Evolutionary conservation across 2,113 vertebrate genomes (phyloP).

Genomic region (Psettodes erumei): DNA sequence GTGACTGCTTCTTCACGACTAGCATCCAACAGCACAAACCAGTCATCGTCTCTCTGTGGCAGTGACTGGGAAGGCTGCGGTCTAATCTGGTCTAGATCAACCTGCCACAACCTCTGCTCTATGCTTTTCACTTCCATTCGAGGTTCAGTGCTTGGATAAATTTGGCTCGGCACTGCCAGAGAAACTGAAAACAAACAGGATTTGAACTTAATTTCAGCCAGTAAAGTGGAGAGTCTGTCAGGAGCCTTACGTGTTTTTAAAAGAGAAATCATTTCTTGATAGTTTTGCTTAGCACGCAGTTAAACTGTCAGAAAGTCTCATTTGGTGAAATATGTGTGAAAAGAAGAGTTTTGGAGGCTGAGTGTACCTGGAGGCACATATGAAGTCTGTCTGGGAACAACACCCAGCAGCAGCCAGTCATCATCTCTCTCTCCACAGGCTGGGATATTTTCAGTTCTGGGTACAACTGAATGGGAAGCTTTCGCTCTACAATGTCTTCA

Average conservation of each 20-base stretch:
- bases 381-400: constrained; percentile 51
- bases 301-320: neutral
- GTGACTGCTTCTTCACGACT: constrained; percentile 21
- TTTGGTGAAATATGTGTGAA: neutral
- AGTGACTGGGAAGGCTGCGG: constrained; percentile 27
- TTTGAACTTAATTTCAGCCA: neutral
- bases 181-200: constrained; percentile 50
- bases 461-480: constrained; percentile 6
- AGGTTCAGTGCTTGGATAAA: constrained; percentile 37
- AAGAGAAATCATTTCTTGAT: neutral
- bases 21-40: constrained; percentile 59
- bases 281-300: neutral
- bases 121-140: constrained; percentile 27
- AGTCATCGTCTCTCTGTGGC: constrained; percentile 63
- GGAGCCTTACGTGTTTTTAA: neutral
- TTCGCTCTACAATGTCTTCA: constrained; percentile 25
- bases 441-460: constrained; percentile 36
- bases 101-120: constrained; percentile 16
- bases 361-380: constrained; percentile 67
- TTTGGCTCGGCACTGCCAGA: neutral
- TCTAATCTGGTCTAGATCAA: constrained; percentile 37
- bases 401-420: constrained; percentile 70
- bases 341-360: neutral
- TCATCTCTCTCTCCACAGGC: constrained; percentile 56
- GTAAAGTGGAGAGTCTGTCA: neutral